Evolutionary conservation across 2,888 invertebrate species (phyloP).

Genomic region (Dimorphilus gyrociliatus): DNA sequence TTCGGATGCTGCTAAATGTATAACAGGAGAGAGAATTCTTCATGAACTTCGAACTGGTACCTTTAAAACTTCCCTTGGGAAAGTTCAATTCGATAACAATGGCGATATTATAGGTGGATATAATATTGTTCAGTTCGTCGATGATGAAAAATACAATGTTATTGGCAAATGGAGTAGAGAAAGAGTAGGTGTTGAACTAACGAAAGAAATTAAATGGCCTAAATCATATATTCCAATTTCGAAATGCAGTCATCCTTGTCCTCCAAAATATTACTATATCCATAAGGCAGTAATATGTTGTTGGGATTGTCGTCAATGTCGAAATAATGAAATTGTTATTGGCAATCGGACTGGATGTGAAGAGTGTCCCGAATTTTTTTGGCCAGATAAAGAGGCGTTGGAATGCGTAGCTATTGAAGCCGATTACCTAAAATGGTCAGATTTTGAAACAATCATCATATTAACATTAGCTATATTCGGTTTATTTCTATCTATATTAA

Average conservation of each 20-base stretch:
- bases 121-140: slow-evolving; percentile 14
- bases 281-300: slow-evolving; percentile 6
- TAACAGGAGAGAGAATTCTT: slow-evolving; percentile 13
- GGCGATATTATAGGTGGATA: slow-evolving; percentile 17
- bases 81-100: slow-evolving; percentile 16
- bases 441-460: too few species aligned
- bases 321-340: slow-evolving; percentile 7
- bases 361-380: slow-evolving; percentile 7
- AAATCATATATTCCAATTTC: slow-evolving; percentile 5
- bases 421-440: too few species aligned
- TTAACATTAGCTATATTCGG: too few species aligned
- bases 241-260: slow-evolving; percentile 9
- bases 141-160: neutral
- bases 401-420: too few species aligned
- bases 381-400: slow-evolving; percentile 8
- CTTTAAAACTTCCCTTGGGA: slow-evolving; percentile 15
- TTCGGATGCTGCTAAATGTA: slow-evolving; percentile 10
- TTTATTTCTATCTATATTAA: too few species aligned
- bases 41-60: slow-evolving; percentile 12
- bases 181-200: neutral
- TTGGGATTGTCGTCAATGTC: slow-evolving; percentile 10
- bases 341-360: slow-evolving; percentile 8
- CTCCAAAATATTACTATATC: slow-evolving; percentile 5
- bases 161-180: slow-evolving; percentile 3
- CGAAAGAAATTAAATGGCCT: slow-evolving; percentile 2